A percentile compares a stretch with the other conserved stretches of the same genome.
Evolutionary conservation across 2,888 invertebrate genomes (phyloP).

Genomic region (Caenorhabditis panamensis): DNA sequence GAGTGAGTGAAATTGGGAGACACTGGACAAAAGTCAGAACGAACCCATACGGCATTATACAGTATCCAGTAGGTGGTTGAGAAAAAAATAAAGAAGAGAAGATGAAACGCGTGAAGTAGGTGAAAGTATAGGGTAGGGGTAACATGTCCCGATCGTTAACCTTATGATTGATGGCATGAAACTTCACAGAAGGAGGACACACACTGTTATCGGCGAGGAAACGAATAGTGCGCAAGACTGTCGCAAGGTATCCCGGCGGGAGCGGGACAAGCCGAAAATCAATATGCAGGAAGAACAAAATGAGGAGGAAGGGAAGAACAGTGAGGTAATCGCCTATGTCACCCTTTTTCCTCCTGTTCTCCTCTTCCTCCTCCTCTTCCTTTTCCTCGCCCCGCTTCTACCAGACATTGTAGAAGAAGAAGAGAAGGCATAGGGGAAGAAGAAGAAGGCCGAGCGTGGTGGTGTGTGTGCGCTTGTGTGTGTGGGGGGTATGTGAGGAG

Average conservation of each 20-base stretch:
- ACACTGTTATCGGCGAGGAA: conserved; percentile 41
- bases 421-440: conserved; percentile 24
- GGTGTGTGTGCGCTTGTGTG: conserved; percentile 38
- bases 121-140: conserved; percentile 6
- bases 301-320: conserved; percentile 49
- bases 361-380: conserved; percentile 14
- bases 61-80: background rate
- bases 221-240: conserved; percentile 45
- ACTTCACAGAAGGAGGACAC: conserved; percentile 49
- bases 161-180: conserved; percentile 52
- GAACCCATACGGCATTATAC: background rate
- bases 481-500: conserved; percentile 50
- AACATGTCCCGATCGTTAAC: conserved; percentile 11
- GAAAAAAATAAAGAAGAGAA: background rate
- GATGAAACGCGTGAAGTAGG: conserved; percentile 32
- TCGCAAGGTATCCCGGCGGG: conserved; percentile 13
- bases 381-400: conserved; percentile 38
- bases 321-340: conserved; percentile 61
- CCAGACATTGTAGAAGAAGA: conserved; percentile 37
- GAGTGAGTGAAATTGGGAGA: background rate
- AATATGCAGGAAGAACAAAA: conserved; percentile 56
- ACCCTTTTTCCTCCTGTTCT: conserved; percentile 38
- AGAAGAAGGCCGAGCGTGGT: conserved; percentile 53
- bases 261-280: conserved; percentile 43
- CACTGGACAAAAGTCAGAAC: background rate